These are phyloP conservation scores for Rhipidura dahli DNA, from an alignment of 2,113 vertebrate species.

Conservation along the genomic window DNA sequence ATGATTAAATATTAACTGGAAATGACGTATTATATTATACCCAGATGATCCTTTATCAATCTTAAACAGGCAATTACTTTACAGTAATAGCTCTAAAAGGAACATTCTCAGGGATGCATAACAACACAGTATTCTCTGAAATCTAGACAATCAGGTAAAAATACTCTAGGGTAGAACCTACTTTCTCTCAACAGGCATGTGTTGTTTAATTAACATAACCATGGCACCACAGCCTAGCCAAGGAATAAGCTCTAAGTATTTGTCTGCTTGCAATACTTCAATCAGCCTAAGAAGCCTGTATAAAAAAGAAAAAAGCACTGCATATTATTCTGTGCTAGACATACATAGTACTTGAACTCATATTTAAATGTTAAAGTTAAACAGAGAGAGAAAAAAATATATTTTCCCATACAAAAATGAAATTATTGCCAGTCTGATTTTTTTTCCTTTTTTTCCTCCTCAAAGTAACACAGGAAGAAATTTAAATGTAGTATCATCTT, in stretches of 20 bases:
- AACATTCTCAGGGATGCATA: not conserved
- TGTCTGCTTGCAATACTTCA: not conserved
- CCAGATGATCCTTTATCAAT: not conserved
- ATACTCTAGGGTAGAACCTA: not conserved
- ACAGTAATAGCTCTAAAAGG: not conserved
- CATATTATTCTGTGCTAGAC: not conserved
- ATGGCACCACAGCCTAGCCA: not conserved
- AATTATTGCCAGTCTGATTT: not conserved
- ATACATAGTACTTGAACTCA: not conserved
- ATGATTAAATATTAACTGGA: not conserved
- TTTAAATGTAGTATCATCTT: not conserved
- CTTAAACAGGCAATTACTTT: not conserved
- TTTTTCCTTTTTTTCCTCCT: not conserved
- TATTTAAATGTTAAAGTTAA: not conserved
- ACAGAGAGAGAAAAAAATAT: not conserved
- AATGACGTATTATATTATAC: not conserved
- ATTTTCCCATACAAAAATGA: not conserved
- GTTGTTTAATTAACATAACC: not conserved
- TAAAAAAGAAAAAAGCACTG: not conserved
- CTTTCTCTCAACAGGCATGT: not conserved
- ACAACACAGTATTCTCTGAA: not conserved
- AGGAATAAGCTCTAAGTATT: not conserved
- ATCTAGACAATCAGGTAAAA: not conserved
- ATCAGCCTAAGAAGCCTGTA: not conserved
- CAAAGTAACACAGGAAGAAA: not conserved